Evolutionary conservation across 2,113 vertebrate genomes (phyloP), one percentile per base, ranked within the genome.

Genomic region (Ploceus nigricollis): DNA sequence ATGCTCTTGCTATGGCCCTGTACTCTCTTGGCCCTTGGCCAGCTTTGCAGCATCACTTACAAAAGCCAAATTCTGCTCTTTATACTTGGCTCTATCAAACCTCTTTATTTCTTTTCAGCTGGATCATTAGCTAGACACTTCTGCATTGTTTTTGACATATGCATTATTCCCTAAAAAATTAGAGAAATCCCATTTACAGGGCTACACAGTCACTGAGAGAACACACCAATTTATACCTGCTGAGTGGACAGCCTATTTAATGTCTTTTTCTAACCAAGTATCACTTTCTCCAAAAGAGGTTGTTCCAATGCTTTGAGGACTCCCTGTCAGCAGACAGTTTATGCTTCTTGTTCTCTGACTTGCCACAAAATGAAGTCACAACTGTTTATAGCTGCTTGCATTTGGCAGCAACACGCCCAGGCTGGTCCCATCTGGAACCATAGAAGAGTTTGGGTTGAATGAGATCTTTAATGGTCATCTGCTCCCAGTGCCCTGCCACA

Each of bases 401-500:
- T 83, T 72, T 57, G 71, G 18, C 71, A 86, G 42, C 31, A 61
- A 16, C 4, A 3, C 6, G 0, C 10, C 61, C 31, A 37, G 45
- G 45, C 69, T 69, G 65, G 31, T 44, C 39, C 15, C 21, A 27
- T 33, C 27, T 82, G 68, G 30, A 81, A 25, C n/a, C n/a, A 53
- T 4, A n/a, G 30, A 57, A 58, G 33, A 10, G 23, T 39, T 77
- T 69, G 39, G 8, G 7, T 11, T 72, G 24, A 39, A 82, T 54
- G 14, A 30, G 24, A 50, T n/a, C 24, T 45, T 73, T 44, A 33
- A 44, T 69, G 48, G 9, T 39, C 64, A 82, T 3, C 21, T 69
- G 25, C 6, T 60, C 35, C 53, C 58, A 48, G 1, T 0, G 3
- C 39, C 13, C 37, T 61, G 16, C 47, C 37, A 10, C 5, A 4